Evolutionary conservation across 1,140 invertebrate species (phyloP), one percentile per base, ranked within the genome.

Genomic region (Drosophila trapezifrons): DNA sequence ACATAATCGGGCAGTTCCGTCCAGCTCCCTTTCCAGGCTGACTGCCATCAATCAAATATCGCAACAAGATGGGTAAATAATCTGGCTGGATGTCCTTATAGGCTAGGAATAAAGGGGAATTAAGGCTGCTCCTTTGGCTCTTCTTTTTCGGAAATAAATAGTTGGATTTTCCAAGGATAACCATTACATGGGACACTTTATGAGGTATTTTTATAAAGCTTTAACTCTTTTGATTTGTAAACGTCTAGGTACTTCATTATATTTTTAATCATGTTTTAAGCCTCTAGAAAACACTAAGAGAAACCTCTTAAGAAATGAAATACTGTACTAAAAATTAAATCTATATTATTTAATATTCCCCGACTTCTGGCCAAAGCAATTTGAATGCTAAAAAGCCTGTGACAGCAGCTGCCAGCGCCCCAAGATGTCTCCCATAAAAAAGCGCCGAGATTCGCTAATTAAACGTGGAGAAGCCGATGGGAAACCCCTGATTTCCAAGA

Each of bases 401-500:
- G 46, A 20, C 27, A 32, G 46, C 65, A 75, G 49, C 72, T 75
- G 71, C 58, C 60, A 56, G 13, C 47, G 57, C 65, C 56, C 45
- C 46, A 54, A 62, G 64, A 49, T 64, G 60, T 43, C 37, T 38
- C n/a, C 42, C 64, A 78, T 82, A 76, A 87, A 85, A 80, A 58
- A 35, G 42, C 54, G 18, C 57, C 58, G 76, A 82, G 76, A 67
- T 78, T 77, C 69, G 82, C 65, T 78, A 86, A 86, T 86, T 86
- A 87, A 86, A 82, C 55, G 55, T 38, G 56, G 49, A 45, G 55
- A 37, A 8, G 49, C 7, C 29, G 49, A 13, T 40, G 8, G 8
- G 17, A 63, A 40, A 37, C 13, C 32, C 32, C 15, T n/a, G 51
- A 37, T 54, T 54, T 54, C 20, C 38, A 42, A n/a, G 35, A 20